Evolutionary conservation across 2,113 vertebrate species (phyloP).

Genomic region (Ibidorhyncha struthersii): DNA sequence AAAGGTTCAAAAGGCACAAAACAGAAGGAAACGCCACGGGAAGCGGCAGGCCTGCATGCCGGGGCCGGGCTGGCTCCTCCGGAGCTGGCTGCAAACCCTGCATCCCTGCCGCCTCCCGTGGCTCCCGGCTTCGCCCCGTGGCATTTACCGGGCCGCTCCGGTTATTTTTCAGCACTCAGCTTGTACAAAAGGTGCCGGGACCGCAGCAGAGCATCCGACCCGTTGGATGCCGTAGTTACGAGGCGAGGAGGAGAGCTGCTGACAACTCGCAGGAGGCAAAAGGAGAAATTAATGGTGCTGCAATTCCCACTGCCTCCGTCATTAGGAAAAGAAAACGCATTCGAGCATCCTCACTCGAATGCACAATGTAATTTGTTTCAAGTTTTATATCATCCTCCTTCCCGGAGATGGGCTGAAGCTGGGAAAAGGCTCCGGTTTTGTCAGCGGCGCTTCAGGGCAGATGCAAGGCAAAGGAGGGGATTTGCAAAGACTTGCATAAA

Average conservation of each 20-base stretch:
- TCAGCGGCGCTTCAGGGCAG: fast-evolving
- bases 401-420: background rate
- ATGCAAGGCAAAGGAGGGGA: background rate
- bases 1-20: background rate
- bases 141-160: background rate
- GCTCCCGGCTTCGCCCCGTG: background rate
- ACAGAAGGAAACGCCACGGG: fast-evolving
- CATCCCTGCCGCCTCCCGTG: background rate
- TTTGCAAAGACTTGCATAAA: background rate
- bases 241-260: background rate
- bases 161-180: background rate
- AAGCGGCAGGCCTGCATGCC: background rate
- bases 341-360: background rate
- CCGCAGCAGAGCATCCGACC: background rate
- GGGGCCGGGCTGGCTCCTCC: background rate
- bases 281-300: conserved; percentile 5
- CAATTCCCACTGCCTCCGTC: conserved; percentile 15
- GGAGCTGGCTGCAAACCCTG: background rate
- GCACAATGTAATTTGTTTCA: background rate
- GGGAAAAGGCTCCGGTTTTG: background rate
- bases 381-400: background rate
- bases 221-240: background rate
- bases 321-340: background rate
- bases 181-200: background rate
- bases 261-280: background rate